phyloP scores from a whole-genome alignment of 92 coral and sea anemone species.

The Phymanthus crucifer region DNA sequence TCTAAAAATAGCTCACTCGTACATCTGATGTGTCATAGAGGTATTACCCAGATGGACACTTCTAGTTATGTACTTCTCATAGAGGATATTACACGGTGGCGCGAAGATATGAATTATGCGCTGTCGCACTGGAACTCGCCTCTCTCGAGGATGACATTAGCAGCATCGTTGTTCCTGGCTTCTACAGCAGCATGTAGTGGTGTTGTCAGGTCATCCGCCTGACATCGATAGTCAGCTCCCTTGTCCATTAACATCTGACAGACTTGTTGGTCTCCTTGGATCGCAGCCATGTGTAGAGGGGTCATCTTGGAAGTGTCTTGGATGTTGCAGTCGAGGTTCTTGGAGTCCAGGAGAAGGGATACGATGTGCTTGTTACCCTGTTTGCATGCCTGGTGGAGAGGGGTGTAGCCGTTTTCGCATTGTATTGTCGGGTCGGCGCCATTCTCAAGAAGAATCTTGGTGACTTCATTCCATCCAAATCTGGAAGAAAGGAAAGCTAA shows the following conservation, averaged over 20 bases:
- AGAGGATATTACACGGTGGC: too few relatives aligned
- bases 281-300: constrained; percentile 71
- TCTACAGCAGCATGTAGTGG: constrained; percentile 74
- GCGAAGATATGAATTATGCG: too few relatives aligned
- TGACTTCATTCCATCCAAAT: constrained; percentile 60
- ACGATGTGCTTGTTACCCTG: constrained; percentile 62
- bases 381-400: constrained; percentile 73
- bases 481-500: constrained; percentile 16
- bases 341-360: constrained; percentile 37
- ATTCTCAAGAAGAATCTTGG: constrained; percentile 48
- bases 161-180: constrained; percentile 44
- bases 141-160: constrained; percentile 50
- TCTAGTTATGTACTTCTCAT: too few relatives aligned
- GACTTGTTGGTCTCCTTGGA: constrained; percentile 55
- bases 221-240: constrained; percentile 54
- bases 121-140: constrained; percentile 20
- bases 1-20: too few relatives aligned
- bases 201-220: constrained; percentile 61
- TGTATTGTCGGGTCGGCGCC: constrained; percentile 60
- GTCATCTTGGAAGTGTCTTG: constrained; percentile 50
- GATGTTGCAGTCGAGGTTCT: constrained; percentile 42
- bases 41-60: too few relatives aligned
- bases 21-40: too few relatives aligned
- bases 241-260: constrained; percentile 50
- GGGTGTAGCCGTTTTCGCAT: constrained; percentile 43